Conservation (phyloP, 2,888 invertebrate genomes). For the Sinohyriopsis cumingii region DNA sequence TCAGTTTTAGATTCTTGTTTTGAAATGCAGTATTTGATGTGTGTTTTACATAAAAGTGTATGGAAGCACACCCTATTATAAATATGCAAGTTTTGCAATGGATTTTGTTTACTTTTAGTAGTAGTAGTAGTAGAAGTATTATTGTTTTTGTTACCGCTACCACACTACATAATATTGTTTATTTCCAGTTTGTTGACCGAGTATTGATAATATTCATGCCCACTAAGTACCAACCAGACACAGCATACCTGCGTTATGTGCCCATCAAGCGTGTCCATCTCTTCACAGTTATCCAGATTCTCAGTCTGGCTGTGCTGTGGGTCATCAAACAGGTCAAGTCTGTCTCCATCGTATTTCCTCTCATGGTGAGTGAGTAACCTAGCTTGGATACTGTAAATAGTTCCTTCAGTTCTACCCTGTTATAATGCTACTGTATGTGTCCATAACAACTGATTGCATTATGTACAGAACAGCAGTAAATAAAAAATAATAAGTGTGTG, state of each 20-base stretch:
- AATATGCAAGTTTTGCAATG: background rate
- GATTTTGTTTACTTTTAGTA: background rate
- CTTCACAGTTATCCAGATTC: constrained; percentile 72
- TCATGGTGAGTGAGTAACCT: constrained; percentile 83
- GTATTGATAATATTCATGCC: constrained; percentile 98
- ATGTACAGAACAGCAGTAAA: background rate
- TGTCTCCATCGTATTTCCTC: constrained; percentile 95
- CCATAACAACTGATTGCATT: background rate
- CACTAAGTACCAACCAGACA: constrained; percentile 98
- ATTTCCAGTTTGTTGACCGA: constrained; percentile 91
- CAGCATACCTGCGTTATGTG: constrained; percentile 97
- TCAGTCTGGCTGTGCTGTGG: constrained; percentile 71
- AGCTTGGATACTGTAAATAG: background rate
- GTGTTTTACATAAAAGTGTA: too few relatives aligned
- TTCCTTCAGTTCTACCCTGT: background rate
- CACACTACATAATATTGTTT: constrained; percentile 6
- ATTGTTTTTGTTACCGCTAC: constrained; percentile 1
- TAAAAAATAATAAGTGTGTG: too few relatives aligned
- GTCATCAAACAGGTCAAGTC: constrained; percentile 83
- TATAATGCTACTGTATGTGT: background rate
- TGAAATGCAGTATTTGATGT: too few relatives aligned
- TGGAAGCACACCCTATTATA: too few relatives aligned
- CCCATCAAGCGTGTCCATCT: constrained; percentile 83
- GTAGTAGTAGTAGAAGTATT: background rate
- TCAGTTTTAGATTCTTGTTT: constrained; percentile 80